Evolutionary conservation across 2,888 invertebrate genomes (phyloP).

Genomic region (Nesidiocoris tenuis): DNA sequence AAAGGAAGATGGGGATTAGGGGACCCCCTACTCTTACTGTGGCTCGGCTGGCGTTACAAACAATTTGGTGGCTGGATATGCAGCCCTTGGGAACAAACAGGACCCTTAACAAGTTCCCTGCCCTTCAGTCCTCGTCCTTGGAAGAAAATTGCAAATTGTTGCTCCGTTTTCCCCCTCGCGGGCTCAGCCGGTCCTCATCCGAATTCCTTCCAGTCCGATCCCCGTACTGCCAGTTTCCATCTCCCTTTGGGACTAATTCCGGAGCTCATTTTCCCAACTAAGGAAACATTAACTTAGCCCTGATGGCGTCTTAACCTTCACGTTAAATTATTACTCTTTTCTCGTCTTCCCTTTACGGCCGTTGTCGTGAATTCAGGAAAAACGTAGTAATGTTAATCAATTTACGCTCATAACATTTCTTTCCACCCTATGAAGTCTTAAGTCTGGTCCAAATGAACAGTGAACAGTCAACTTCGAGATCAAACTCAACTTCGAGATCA

Average conservation of each 20-base stretch:
- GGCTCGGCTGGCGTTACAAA: conserved; percentile 48
- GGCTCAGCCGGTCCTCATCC: not conserved
- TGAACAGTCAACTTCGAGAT: too few relatives aligned
- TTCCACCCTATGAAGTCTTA: too few relatives aligned
- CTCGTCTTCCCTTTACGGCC: conserved; percentile 15
- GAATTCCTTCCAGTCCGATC: not conserved
- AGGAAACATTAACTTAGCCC: conserved; percentile 44
- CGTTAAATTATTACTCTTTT: conserved; percentile 41
- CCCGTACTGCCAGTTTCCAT: not conserved
- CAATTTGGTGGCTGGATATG: conserved; percentile 50
- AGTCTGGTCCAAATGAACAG: too few relatives aligned
- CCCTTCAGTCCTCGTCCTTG: conserved; percentile 12
- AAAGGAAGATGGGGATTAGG: conserved; percentile 1
- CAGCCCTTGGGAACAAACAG: conserved; percentile 45
- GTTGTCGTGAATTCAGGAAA: too few relatives aligned
- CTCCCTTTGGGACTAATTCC: conserved; percentile 44
- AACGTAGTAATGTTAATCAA: too few relatives aligned
- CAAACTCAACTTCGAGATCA: too few relatives aligned
- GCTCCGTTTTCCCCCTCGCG: conserved; percentile 27
- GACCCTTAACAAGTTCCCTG: conserved; percentile 36
- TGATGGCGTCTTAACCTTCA: conserved; percentile 43
- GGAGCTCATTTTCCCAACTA: conserved; percentile 40
- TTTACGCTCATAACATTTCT: too few relatives aligned
- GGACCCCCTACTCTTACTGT: conserved; percentile 33
- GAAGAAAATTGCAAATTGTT: conserved; percentile 42